Base-by-base conservation (phyloP, 2,888 invertebrate species). In the Rhyacophila evoluta region DNA sequence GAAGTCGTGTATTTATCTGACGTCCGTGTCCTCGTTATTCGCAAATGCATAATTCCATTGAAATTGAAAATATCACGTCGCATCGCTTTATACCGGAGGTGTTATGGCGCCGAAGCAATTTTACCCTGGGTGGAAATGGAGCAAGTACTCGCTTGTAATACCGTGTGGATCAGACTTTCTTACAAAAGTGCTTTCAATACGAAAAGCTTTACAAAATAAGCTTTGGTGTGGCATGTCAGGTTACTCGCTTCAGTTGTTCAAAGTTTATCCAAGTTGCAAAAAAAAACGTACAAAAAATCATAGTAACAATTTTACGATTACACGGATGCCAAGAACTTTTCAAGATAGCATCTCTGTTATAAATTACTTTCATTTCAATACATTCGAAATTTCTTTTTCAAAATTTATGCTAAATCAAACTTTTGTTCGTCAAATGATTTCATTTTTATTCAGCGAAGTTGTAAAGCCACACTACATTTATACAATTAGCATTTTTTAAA, bases 31-130 rank as follows among this genome's bases (percentile, higher is more conserved):
- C 19, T 19, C 55, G 55, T 55, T 25, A 55, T 55, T 80, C 70
- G 78, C 69, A 70, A 80, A 75, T 41, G 72, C 78, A 80, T 80
- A 80, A 80, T 80, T 74, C 80, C 78, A 29, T 36, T 72, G 75
- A 78, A 77, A 78, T 80, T 78, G 78, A 80, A 80, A 80, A 80
- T 80, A 73, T 77, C 78, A 72, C 55, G 72, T 78, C 72, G 28
- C 72, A 33, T 55, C 72, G 29, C 41, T 41, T 39, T 74, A 74
- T 41, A 36, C 12, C 27, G 19, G 27, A 38, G 27, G 72, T 37
- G 39, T 72, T 72, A 36, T 27, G 36, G 72, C 72, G 37, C n/a
- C 72, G 15, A 29, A 33, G 37, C 37, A 38, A 72, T 37, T 36
- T 38, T 15, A 19, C 33, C 37, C 12, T 6, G 28, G n/a, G 74